phyloP scores from a whole-genome alignment of 2,888 invertebrate species.

The Aleiodes leptofemur region DNA sequence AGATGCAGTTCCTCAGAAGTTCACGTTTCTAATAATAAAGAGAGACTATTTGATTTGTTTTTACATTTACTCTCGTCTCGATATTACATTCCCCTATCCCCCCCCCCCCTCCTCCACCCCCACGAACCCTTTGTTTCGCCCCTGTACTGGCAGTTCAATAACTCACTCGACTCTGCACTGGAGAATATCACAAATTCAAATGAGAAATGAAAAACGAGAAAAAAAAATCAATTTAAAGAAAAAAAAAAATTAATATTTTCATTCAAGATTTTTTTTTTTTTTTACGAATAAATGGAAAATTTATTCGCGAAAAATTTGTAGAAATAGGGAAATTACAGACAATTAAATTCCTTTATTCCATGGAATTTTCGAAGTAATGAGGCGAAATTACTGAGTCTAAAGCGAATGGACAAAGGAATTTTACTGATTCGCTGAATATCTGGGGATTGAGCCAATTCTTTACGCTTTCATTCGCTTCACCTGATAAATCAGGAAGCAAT shows the following conservation, averaged over 20 bases:
- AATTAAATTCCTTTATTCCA: too few species aligned
- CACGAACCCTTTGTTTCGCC: slow-evolving; percentile 13
- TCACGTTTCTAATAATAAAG: slow-evolving; percentile 50
- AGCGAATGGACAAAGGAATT: too few species aligned
- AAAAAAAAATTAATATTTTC: too few species aligned
- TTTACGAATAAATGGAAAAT: too few species aligned
- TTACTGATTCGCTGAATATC: too few species aligned
- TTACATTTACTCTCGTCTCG: neutral
- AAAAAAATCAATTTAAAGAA: slow-evolving; percentile 5
- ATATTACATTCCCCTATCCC: neutral
- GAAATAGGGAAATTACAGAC: too few species aligned
- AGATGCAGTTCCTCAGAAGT: slow-evolving; percentile 22
- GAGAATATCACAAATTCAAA: slow-evolving; percentile 15
- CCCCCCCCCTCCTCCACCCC: neutral
- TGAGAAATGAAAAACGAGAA: neutral
- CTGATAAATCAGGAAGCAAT: too few species aligned
- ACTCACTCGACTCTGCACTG: slow-evolving; percentile 5
- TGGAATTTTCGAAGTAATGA: too few species aligned
- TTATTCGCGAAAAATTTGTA: too few species aligned
- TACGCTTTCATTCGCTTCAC: too few species aligned
- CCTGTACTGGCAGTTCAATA: slow-evolving; percentile 22
- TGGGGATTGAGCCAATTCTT: too few species aligned
- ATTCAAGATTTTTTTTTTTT: neutral
- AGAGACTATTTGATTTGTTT: slow-evolving; percentile 14
- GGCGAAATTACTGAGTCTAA: too few species aligned